Percentiles rank a stretch among this genome's conserved stretches.
phyloP scores from a whole-genome alignment of 2,888 invertebrate species.

The Coleophora flavipennella region DNA sequence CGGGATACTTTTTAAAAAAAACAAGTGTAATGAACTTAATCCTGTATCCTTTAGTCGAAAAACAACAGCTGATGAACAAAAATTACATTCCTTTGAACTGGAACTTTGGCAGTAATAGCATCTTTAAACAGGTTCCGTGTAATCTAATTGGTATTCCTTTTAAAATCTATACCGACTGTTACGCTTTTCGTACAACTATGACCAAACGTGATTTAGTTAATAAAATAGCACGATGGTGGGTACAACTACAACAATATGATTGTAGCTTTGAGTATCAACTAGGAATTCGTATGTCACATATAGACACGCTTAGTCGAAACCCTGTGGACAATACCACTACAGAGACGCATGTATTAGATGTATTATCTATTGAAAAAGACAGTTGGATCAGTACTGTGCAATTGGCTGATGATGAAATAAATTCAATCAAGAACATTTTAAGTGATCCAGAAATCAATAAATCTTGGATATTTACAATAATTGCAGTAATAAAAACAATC shows the following conservation, averaged over 20 bases:
- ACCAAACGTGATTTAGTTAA: constrained; percentile 13
- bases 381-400: constrained; percentile 15
- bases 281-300: neutral
- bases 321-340: neutral
- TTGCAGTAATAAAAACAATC: constrained; percentile 14
- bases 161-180: constrained; percentile 16
- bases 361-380: constrained; percentile 4
- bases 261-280: constrained; percentile 1
- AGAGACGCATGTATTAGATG: neutral
- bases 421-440: constrained; percentile 8
- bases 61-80: constrained; percentile 14
- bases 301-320: neutral
- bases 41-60: constrained; percentile 11
- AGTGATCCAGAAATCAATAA: constrained; percentile 4
- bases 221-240: constrained; percentile 14
- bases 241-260: constrained; percentile 8
- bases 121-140: constrained; percentile 15
- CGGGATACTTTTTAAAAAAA: constrained; percentile 23
- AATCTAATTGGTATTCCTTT: constrained; percentile 14
- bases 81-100: constrained; percentile 15
- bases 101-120: constrained; percentile 14
- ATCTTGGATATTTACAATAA: constrained; percentile 12
- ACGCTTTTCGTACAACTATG: constrained; percentile 13
- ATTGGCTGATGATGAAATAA: constrained; percentile 12
- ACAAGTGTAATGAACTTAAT: neutral